phyloP scores from a whole-genome alignment of 2,888 invertebrate species.

The Magallana nippona region DNA sequence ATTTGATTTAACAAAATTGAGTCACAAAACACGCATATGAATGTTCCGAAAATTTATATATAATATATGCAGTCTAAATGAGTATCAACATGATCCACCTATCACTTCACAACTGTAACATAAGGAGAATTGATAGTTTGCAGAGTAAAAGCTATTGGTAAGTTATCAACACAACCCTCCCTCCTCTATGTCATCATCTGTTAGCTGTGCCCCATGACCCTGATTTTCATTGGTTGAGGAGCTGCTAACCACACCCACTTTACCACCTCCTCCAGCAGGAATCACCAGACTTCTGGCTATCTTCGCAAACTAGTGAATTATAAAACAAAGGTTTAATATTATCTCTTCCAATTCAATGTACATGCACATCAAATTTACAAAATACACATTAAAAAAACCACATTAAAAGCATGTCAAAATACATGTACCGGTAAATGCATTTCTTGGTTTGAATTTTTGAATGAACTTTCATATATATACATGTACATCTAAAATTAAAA shows the following conservation, averaged over 20 bases:
- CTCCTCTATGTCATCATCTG: slow-evolving; percentile 62
- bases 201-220: slow-evolving; percentile 54
- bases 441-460: too few species aligned
- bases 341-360: background rate
- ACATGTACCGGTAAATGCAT: too few species aligned
- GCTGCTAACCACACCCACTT: slow-evolving; percentile 37
- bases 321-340: background rate
- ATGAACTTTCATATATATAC: too few species aligned
- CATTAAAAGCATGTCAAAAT: too few species aligned
- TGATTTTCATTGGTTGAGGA: slow-evolving; percentile 22
- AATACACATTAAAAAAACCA: too few species aligned
- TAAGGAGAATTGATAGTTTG: background rate
- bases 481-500: too few species aligned
- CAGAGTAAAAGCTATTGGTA: background rate
- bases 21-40: background rate
- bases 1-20: too few species aligned
- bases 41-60: background rate
- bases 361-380: too few species aligned
- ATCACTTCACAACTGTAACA: background rate
- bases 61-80: background rate
- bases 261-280: slow-evolving; percentile 64
- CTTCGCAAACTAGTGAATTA: slow-evolving; percentile 74
- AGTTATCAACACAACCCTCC: slow-evolving; percentile 55
- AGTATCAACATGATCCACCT: background rate
- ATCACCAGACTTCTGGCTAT: slow-evolving; percentile 74